These are phyloP conservation scores for Onychomys arenicola DNA, from an alignment of 2,797 vertebrate species.

Conservation along the genomic window DNA sequence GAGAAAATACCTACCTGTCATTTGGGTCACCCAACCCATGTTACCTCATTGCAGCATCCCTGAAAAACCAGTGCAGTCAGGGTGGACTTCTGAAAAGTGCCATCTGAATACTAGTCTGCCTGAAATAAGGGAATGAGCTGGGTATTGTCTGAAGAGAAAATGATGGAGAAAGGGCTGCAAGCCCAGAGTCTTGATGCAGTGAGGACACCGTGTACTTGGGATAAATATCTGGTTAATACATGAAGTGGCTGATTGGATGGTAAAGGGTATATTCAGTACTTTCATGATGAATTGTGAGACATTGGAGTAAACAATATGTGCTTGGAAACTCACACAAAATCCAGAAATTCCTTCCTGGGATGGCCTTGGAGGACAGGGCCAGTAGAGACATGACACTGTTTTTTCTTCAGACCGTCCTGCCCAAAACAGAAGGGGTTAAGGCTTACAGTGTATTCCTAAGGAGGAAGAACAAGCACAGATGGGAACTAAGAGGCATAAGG, in stretches of 20 bases:
- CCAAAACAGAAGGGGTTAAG: not conserved
- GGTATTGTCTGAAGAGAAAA: not conserved
- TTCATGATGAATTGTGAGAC: no score
- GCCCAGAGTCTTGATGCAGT: not conserved
- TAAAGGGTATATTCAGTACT: not conserved
- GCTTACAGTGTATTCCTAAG: not conserved
- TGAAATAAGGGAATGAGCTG: not conserved
- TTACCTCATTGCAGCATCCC: not conserved
- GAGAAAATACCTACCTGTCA: not conserved
- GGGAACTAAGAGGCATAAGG: not conserved
- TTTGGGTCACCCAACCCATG: not conserved
- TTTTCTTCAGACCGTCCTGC: no score
- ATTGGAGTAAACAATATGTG: not conserved
- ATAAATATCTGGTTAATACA: not conserved
- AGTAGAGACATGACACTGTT: not conserved
- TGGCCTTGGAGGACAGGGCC: not conserved
- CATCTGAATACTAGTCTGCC: not conserved
- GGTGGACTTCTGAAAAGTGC: not conserved
- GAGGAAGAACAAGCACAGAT: no score
- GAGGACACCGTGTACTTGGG: not conserved
- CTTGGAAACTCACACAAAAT: fast-evolving
- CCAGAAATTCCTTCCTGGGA: not conserved
- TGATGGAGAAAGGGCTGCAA: not conserved
- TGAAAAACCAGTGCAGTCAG: not conserved
- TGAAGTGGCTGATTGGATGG: not conserved